A percentile compares a stretch with the other conserved stretches of the same genome.
phyloP scores from a whole-genome alignment of 2,113 vertebrate species.

The Tupaia tana region DNA sequence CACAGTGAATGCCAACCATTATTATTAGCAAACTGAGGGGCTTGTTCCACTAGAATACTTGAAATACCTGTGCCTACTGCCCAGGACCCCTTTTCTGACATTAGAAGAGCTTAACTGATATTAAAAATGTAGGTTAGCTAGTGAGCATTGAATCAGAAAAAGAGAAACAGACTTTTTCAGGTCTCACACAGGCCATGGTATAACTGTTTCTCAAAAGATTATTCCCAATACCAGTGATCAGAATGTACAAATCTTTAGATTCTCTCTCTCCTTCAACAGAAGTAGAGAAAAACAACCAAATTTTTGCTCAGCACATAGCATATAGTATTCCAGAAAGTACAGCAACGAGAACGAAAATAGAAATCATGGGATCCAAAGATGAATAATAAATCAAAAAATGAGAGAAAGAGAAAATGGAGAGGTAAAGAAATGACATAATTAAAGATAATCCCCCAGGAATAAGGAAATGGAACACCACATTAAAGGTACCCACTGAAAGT shows the following conservation, averaged over 20 bases:
- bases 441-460: not conserved
- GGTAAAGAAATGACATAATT: not conserved
- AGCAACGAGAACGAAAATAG: not conserved
- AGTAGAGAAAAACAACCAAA: not conserved
- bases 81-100: not conserved
- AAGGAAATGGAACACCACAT: not conserved
- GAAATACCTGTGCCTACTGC: not conserved
- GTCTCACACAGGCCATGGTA: not conserved
- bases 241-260: not conserved
- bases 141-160: not conserved
- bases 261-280: not conserved
- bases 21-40: not conserved
- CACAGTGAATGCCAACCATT: not conserved
- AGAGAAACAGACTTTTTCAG: not conserved
- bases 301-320: not conserved
- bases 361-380: not conserved
- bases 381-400: conserved; percentile 18
- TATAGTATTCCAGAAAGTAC: not conserved
- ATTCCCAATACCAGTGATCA: not conserved
- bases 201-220: not conserved
- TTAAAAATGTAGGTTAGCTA: not conserved
- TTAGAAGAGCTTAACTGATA: not conserved
- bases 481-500: not conserved
- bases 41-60: not conserved
- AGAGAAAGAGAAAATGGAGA: not conserved